Evolutionary conservation across 2,797 vertebrate genomes (phyloP).

Genomic region (Onychomys torridus): DNA sequence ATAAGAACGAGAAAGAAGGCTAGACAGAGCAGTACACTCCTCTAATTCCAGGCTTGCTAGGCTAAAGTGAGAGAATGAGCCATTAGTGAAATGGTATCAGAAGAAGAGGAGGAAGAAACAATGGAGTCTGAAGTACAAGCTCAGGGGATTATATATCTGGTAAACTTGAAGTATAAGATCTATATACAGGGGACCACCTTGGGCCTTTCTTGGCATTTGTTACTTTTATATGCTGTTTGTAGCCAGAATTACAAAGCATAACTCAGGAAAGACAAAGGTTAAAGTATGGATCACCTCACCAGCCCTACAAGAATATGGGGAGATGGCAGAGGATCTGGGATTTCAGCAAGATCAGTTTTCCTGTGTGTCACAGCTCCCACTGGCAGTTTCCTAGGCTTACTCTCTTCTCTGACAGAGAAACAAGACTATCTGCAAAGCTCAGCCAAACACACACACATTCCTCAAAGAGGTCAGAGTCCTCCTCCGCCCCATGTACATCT

Average conservation of each 20-base stretch:
- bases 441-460: constrained; percentile 11
- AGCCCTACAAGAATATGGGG: not conserved
- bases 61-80: not conserved
- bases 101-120: not conserved
- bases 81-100: not conserved
- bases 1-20: not conserved
- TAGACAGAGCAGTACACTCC: not conserved
- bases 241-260: not conserved
- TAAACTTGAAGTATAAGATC: not conserved
- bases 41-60: not conserved
- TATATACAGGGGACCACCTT: not conserved
- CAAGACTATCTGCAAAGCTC: not conserved
- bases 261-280: not conserved
- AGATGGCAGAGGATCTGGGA: not conserved
- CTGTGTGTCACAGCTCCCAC: not conserved
- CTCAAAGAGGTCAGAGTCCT: not conserved
- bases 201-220: not conserved
- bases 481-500: not conserved
- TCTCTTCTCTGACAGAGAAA: not conserved
- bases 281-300: not conserved
- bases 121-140: not conserved
- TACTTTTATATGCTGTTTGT: not conserved
- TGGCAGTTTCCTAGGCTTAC: not conserved
- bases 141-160: not conserved
- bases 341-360: not conserved